phyloP scores from a whole-genome alignment of 1,140 invertebrate species.

The Trichonephila clavata region DNA sequence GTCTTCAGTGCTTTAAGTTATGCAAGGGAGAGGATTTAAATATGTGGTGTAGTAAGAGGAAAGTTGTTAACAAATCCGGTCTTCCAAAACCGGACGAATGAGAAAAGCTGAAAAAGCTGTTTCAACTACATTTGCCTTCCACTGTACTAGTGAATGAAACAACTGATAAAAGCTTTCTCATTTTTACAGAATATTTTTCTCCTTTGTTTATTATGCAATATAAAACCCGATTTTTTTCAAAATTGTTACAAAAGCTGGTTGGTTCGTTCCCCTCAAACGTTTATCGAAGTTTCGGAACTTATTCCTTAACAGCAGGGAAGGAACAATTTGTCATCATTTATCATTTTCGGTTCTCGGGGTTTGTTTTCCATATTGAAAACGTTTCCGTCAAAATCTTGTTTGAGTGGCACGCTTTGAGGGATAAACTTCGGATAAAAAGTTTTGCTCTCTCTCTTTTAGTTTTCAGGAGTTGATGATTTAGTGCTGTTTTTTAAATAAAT shows the following conservation, averaged over 20 bases:
- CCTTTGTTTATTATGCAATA: slow-evolving; percentile 54
- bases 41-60: slow-evolving; percentile 31
- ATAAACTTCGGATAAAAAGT: too few species aligned
- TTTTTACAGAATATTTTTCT: neutral
- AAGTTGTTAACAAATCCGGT: slow-evolving; percentile 51
- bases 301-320: neutral
- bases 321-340: slow-evolving; percentile 47
- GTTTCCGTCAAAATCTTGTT: neutral
- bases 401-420: neutral
- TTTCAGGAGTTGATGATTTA: too few species aligned
- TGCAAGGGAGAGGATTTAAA: slow-evolving; percentile 51
- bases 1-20: slow-evolving; percentile 37
- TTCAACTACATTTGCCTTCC: slow-evolving; percentile 21
- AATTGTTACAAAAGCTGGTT: slow-evolving; percentile 19
- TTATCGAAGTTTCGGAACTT: slow-evolving; percentile 21
- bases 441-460: too few species aligned
- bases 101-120: neutral
- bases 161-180: slow-evolving; percentile 54
- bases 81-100: neutral
- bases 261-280: neutral
- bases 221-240: neutral
- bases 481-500: too few species aligned
- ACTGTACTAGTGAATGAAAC: neutral
- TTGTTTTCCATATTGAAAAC: slow-evolving; percentile 37
- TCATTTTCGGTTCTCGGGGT: slow-evolving; percentile 9